These are phyloP conservation scores for Morone chrysops DNA, from an alignment of 2,113 vertebrate genomes.

Conservation along the genomic window DNA sequence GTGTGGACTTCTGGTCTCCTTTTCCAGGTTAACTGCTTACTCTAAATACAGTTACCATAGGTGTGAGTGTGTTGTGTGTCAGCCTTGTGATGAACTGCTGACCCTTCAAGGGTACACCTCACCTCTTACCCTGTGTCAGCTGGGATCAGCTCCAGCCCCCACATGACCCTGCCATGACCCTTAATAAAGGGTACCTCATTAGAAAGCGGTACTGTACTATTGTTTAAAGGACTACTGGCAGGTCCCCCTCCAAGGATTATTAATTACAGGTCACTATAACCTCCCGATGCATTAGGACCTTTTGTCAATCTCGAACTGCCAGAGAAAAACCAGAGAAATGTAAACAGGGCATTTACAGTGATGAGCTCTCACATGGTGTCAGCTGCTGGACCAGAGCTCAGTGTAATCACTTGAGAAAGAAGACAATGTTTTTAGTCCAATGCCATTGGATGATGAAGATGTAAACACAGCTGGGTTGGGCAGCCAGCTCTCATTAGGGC, in stretches of 20 bases:
- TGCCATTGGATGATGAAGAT: neutral
- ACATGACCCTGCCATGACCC: no score
- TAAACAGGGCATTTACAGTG: neutral
- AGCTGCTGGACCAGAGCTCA: neutral
- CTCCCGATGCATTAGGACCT: no score
- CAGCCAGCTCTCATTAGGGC: neutral
- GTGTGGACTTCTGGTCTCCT: no score
- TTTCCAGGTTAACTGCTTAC: no score
- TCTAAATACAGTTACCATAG: no score
- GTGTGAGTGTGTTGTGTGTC: no score
- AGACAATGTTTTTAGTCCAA: neutral
- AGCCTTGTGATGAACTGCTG: no score
- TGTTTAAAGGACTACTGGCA: neutral
- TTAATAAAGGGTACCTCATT: neutral
- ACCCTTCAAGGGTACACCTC: no score
- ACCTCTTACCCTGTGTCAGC: no score
- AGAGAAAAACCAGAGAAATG: neutral
- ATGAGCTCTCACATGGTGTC: neutral
- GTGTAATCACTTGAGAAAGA: neutral
- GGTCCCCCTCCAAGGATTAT: no score
- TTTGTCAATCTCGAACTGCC: neutral
- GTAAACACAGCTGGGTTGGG: constrained; percentile 8
- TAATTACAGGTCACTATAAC: no score
- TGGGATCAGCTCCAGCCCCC: no score
- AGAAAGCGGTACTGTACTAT: neutral